phyloP scores from a whole-genome alignment of 2,797 vertebrate species.

The Distichodus sexfasciatus region DNA sequence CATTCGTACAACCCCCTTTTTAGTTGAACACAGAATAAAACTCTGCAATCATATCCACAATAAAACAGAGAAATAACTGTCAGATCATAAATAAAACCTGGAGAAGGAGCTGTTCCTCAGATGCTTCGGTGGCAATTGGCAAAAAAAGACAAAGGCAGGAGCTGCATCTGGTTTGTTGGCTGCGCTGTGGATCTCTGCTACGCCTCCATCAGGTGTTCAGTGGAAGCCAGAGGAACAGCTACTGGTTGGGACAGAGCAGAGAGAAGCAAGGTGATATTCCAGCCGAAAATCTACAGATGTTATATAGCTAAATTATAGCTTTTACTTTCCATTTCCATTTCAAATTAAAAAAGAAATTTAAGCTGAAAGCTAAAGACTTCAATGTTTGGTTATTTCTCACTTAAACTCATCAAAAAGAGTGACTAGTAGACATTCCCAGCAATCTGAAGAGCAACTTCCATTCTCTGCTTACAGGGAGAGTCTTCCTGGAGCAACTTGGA shows the following conservation, averaged over 20 bases:
- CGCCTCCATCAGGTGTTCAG: background rate
- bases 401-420: too few species aligned
- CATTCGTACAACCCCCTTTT: slow-evolving; percentile 15
- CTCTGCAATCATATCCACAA: slow-evolving; percentile 40
- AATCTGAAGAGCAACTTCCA: too few species aligned
- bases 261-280: too few species aligned
- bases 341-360: too few species aligned
- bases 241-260: background rate
- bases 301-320: too few species aligned
- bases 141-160: slow-evolving; percentile 1
- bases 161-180: slow-evolving; percentile 8
- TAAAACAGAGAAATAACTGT: slow-evolving; percentile 53
- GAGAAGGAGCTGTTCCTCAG: background rate
- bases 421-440: too few species aligned
- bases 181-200: background rate
- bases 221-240: background rate
- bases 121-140: slow-evolving; percentile 15
- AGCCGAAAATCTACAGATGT: too few species aligned
- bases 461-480: too few species aligned
- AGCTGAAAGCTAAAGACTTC: too few species aligned
- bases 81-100: slow-evolving; percentile 25
- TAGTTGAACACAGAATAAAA: slow-evolving; percentile 32
- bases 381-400: too few species aligned
- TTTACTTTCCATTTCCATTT: too few species aligned
- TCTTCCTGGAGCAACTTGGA: too few species aligned